A percentile compares a stretch with the other conserved stretches of the same genome.
These are phyloP conservation scores for Carposina sasakii DNA, from an alignment of 1,140 invertebrate genomes.

Conservation along the genomic window DNA sequence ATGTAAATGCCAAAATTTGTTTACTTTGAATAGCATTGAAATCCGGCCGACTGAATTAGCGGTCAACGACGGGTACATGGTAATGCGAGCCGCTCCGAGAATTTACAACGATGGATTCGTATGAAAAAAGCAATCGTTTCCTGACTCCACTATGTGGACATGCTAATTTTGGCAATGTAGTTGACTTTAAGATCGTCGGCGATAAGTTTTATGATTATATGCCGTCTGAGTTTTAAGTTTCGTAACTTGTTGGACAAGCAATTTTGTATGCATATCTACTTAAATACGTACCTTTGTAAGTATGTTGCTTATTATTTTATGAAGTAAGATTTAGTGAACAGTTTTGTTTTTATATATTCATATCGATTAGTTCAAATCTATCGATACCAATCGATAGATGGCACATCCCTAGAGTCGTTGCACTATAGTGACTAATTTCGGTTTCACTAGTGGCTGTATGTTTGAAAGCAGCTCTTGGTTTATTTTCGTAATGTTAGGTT, in stretches of 20 bases:
- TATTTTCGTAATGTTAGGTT: slow-evolving; percentile 58
- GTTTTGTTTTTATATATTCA: no score
- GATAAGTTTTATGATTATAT: no score
- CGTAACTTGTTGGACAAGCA: no score
- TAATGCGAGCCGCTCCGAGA: slow-evolving; percentile 32
- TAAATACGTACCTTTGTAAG: no score
- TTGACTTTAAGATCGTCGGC: no score
- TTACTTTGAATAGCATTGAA: slow-evolving; percentile 33
- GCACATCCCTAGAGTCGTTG: slow-evolving; percentile 37
- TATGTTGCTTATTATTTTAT: no score
- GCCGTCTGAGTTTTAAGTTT: no score
- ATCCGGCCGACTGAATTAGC: slow-evolving; percentile 37
- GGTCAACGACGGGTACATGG: slow-evolving; percentile 29
- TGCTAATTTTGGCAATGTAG: slow-evolving; percentile 35
- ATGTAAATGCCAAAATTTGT: slow-evolving; percentile 33
- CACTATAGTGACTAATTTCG: slow-evolving; percentile 48
- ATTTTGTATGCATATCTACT: no score
- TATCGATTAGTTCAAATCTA: no score
- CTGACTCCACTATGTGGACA: slow-evolving; percentile 32
- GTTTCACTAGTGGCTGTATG: slow-evolving; percentile 42
- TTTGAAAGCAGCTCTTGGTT: slow-evolving; percentile 34
- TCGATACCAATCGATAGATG: not conserved
- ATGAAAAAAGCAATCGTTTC: slow-evolving; percentile 33
- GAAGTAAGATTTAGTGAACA: no score
- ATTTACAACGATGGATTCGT: slow-evolving; percentile 25